Conservation (phyloP, 2,113 vertebrate genomes). For the Amia ocellicauda region DNA sequence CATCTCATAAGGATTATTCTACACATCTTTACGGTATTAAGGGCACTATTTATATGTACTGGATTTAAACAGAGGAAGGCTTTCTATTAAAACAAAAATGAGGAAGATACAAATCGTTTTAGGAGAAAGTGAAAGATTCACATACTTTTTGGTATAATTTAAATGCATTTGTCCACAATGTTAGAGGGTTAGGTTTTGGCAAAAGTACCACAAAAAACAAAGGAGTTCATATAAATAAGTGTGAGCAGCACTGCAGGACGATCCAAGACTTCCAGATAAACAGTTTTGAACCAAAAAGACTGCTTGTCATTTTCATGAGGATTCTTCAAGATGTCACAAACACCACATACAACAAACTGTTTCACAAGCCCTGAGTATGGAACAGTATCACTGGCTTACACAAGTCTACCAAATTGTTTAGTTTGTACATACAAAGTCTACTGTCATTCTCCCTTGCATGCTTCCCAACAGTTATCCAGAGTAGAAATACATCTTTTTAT, state of each 20-base stretch:
- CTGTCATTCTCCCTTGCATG: background rate
- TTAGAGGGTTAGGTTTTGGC: background rate
- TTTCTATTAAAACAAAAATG: too few relatives aligned
- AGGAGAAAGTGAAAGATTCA: too few relatives aligned
- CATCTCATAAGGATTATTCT: too few relatives aligned
- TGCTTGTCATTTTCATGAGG: background rate
- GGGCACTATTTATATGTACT: too few relatives aligned
- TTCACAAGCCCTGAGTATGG: constrained; percentile 14
- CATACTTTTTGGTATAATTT: too few relatives aligned
- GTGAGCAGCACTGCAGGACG: background rate
- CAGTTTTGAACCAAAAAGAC: background rate
- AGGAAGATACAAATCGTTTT: too few relatives aligned
- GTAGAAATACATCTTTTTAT: background rate
- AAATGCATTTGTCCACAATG: background rate
- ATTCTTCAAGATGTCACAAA: constrained; percentile 11
- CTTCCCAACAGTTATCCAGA: background rate
- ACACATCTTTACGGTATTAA: too few relatives aligned
- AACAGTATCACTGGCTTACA: background rate
- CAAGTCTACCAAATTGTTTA: background rate
- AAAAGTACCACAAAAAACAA: background rate
- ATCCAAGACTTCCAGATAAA: too few relatives aligned
- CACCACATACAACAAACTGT: constrained; percentile 6
- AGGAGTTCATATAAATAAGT: background rate
- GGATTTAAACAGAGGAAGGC: too few relatives aligned
- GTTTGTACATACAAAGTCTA: background rate